Evolutionary conservation across 30 jellyfish, hydroid and myxozoan genomes (phyloP).

Genomic region (Aurelia sp.): DNA sequence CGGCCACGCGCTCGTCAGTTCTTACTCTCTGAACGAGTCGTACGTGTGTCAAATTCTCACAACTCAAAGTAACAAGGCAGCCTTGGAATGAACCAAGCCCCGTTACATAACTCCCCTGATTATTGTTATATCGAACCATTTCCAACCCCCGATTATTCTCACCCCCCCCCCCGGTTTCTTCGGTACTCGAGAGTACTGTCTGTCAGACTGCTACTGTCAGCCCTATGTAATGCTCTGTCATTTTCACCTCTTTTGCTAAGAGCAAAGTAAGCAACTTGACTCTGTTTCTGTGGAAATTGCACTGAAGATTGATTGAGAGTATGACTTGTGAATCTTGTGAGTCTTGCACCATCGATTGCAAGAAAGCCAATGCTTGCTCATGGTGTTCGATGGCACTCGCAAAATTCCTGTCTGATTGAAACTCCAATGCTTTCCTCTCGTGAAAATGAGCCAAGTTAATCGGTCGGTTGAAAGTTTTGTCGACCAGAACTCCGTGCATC

Average conservation of each 20-base stretch:
- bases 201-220: too few species aligned
- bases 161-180: too few species aligned
- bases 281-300: constrained; percentile 14
- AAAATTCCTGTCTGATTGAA: neutral
- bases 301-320: constrained; percentile 23
- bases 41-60: too few species aligned
- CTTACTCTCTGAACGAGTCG: too few species aligned
- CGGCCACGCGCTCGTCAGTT: too few species aligned
- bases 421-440: constrained; percentile 31
- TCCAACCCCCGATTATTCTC: too few species aligned
- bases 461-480: neutral
- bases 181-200: too few species aligned
- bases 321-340: neutral
- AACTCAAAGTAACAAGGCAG: too few species aligned
- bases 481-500: constrained; percentile 1
- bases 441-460: constrained; percentile 31
- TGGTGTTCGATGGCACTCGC: constrained; percentile 23
- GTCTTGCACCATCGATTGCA: neutral
- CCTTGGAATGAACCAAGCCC: too few species aligned
- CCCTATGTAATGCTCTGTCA: neutral
- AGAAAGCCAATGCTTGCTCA: neutral
- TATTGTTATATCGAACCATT: too few species aligned
- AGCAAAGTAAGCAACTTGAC: constrained; percentile 2
- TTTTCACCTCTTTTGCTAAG: neutral
- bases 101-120: too few species aligned